These are phyloP conservation scores for Sardina pilchardus DNA, from an alignment of 2,113 vertebrate species.

Conservation along the genomic window DNA sequence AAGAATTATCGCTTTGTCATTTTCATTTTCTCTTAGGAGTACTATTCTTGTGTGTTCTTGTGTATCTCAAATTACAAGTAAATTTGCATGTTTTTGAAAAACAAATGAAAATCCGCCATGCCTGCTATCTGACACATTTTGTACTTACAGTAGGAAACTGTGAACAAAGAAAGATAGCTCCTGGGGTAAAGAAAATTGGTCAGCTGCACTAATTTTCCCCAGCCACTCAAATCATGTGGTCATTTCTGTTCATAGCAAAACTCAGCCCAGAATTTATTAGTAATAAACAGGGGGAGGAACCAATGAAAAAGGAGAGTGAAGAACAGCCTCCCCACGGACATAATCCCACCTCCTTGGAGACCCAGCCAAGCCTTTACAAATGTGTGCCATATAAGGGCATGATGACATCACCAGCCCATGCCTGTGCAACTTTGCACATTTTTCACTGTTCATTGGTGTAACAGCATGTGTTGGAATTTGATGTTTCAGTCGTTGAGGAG, in stretches of 20 bases:
- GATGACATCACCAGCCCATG: conserved; percentile 76
- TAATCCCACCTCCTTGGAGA: conserved; percentile 67
- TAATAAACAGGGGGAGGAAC: conserved; percentile 6
- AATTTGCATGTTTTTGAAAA: conserved; percentile 1
- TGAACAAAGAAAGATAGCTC: not conserved
- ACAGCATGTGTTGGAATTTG: conserved; percentile 69
- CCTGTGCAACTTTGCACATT: conserved; percentile 70
- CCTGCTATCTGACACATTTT: not conserved
- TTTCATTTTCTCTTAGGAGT: not conserved
- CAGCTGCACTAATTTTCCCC: not conserved
- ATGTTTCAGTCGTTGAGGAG: conserved; percentile 60
- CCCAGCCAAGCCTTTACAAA: conserved; percentile 72
- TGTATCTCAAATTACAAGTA: not conserved
- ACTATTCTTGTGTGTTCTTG: not conserved
- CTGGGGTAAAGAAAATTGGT: not conserved
- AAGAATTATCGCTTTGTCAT: not conserved
- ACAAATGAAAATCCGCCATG: not conserved
- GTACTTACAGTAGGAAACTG: not conserved
- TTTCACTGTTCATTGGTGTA: conserved; percentile 76
- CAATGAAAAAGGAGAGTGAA: conserved; percentile 30
- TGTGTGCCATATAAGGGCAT: conserved; percentile 72
- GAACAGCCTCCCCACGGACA: conserved; percentile 53
- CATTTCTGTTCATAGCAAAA: not conserved
- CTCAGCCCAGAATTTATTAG: conserved; percentile 33
- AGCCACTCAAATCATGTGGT: not conserved